A percentile compares a stretch with the other conserved stretches of the same genome.
Evolutionary conservation across 2,797 vertebrate species (phyloP).

Genomic region (Gallinago nigripennis): DNA sequence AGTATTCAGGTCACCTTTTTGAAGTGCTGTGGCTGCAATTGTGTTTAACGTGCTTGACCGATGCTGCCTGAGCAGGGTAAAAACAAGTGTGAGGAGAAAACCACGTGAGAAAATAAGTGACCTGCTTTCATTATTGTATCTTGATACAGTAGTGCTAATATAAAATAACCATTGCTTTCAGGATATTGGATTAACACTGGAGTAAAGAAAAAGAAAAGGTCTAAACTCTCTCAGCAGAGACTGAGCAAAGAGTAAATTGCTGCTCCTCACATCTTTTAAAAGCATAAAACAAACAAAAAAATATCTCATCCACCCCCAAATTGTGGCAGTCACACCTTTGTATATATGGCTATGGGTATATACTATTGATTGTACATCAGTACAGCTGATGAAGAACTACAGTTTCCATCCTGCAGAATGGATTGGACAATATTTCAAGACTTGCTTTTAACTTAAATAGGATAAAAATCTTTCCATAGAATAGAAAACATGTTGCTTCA

Average conservation of each 20-base stretch:
- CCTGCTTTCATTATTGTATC: background rate
- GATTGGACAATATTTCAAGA: background rate
- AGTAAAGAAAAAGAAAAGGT: background rate
- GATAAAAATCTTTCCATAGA: background rate
- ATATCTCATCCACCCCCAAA: rapidly evolving
- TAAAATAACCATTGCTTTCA: background rate
- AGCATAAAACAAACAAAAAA: background rate
- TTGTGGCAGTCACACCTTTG: background rate
- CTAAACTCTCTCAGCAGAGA: background rate
- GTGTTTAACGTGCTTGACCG: background rate
- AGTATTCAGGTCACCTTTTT: background rate
- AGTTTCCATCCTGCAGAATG: background rate
- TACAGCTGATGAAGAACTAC: background rate
- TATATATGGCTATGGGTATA: background rate
- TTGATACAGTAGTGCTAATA: background rate
- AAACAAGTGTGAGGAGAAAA: background rate
- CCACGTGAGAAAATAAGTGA: background rate
- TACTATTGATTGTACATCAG: background rate
- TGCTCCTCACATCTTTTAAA: background rate
- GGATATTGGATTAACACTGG: background rate
- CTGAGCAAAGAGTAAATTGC: background rate
- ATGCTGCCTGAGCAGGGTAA: background rate
- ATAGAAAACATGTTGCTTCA: background rate
- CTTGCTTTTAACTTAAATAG: background rate
- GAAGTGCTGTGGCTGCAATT: background rate